Conservation (phyloP, 2,113 vertebrate genomes). For the Chelonoidis abingdonii region DNA sequence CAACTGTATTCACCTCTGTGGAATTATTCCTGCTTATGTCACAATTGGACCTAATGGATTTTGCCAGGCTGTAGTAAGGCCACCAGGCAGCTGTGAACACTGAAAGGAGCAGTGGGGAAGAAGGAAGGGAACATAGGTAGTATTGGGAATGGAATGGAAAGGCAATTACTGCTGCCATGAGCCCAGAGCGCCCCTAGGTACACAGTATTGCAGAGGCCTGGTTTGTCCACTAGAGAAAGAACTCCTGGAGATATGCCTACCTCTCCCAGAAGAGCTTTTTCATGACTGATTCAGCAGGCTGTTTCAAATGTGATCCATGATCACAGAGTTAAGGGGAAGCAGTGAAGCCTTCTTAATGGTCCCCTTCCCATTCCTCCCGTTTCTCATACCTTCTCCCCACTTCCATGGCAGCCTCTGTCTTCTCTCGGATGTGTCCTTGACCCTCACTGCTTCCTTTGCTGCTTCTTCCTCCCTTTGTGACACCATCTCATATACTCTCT, state of each 20-base stretch:
- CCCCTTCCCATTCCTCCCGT: neutral
- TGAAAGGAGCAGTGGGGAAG: neutral
- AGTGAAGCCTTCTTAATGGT: neutral
- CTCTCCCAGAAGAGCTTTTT: neutral
- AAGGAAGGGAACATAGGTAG: neutral
- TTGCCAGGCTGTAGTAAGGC: neutral
- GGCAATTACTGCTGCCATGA: neutral
- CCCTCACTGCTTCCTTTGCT: neutral
- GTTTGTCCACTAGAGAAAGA: neutral
- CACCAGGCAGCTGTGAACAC: neutral
- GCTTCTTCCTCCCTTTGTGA: neutral
- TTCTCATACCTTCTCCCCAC: neutral
- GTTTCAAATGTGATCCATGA: neutral
- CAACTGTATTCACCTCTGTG: neutral
- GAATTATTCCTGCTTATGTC: neutral
- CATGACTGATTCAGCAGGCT: neutral
- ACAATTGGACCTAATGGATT: neutral
- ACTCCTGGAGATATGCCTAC: neutral
- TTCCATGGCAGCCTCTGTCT: neutral
- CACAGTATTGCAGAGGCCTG: neutral
- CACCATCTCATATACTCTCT: neutral
- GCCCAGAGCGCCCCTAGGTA: neutral
- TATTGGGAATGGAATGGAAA: neutral
- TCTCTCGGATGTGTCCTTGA: neutral
- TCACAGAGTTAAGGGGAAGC: neutral